Evolutionary conservation across 2,888 invertebrate genomes (phyloP).

Genomic region (Latheticus oryzae): DNA sequence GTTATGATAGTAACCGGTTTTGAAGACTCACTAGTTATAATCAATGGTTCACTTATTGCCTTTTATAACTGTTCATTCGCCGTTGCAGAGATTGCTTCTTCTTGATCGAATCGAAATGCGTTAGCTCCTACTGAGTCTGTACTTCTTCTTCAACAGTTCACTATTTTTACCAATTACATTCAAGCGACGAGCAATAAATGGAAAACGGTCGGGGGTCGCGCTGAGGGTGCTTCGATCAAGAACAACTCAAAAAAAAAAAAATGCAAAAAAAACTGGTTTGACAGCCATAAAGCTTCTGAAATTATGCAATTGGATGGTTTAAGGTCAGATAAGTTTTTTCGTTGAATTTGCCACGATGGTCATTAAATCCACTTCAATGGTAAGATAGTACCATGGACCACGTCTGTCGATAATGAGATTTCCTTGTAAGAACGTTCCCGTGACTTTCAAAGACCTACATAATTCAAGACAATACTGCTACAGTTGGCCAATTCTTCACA

Average conservation of each 20-base stretch:
- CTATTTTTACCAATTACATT: conserved; percentile 35
- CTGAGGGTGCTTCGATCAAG: conserved; percentile 12
- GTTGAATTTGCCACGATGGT: too few relatives aligned
- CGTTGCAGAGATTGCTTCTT: conserved; percentile 34
- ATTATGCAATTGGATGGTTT: too few relatives aligned
- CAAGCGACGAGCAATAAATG: conserved; percentile 33
- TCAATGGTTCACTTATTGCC: conserved; percentile 31
- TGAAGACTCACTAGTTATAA: conserved; percentile 36
- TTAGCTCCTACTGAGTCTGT: conserved; percentile 34
- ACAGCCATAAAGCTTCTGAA: too few relatives aligned
- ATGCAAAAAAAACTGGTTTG: too few relatives aligned
- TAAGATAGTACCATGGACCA: too few relatives aligned
- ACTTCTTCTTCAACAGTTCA: conserved; percentile 26
- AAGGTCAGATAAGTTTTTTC: too few relatives aligned
- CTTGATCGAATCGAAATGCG: conserved; percentile 33
- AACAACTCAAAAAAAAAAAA: conserved; percentile 15
- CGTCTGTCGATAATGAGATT: conserved; percentile 53
- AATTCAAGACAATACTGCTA: conserved; percentile 49
- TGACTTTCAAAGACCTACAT: conserved; percentile 50
- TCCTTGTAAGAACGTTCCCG: conserved; percentile 51
- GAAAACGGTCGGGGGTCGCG: conserved; percentile 26
- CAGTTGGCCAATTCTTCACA: conserved; percentile 32
- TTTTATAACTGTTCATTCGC: conserved; percentile 38
- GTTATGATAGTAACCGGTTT: conserved; percentile 40
- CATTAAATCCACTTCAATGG: too few relatives aligned